These are phyloP conservation scores for Nasonia longicornis DNA, from an alignment of 1,140 invertebrate species.

Conservation along the genomic window DNA sequence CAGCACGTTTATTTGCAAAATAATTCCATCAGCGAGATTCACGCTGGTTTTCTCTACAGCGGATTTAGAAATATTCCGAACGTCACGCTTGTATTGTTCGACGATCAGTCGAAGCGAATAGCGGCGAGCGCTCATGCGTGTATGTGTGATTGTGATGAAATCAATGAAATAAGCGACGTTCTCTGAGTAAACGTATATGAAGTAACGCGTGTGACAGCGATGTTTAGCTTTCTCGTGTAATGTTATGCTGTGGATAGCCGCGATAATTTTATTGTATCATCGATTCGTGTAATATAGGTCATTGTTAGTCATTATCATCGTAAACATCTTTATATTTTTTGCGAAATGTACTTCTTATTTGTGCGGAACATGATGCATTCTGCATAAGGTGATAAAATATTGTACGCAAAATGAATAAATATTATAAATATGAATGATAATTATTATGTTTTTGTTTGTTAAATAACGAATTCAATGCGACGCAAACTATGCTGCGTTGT, in stretches of 20 bases:
- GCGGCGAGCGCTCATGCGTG: background rate
- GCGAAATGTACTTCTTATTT: background rate
- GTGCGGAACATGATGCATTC: no score
- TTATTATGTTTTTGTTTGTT: background rate
- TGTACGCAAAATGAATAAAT: background rate
- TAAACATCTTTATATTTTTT: background rate
- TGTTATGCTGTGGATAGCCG: background rate
- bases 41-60: background rate
- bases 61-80: background rate
- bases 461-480: background rate
- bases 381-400: background rate
- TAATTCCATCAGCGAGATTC: constrained; percentile 23
- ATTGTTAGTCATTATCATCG: background rate
- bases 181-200: no score
- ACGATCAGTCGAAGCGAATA: background rate
- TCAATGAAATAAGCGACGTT: background rate
- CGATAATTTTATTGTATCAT: constrained; percentile 1
- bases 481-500: background rate
- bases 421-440: background rate
- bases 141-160: background rate
- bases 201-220: no score
- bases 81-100: constrained; percentile 5
- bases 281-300: background rate
- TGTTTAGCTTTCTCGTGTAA: background rate
- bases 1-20: constrained; percentile 20